These are phyloP conservation scores for Bombus sylvicola DNA, from an alignment of 1,140 invertebrate genomes.

Conservation along the genomic window DNA sequence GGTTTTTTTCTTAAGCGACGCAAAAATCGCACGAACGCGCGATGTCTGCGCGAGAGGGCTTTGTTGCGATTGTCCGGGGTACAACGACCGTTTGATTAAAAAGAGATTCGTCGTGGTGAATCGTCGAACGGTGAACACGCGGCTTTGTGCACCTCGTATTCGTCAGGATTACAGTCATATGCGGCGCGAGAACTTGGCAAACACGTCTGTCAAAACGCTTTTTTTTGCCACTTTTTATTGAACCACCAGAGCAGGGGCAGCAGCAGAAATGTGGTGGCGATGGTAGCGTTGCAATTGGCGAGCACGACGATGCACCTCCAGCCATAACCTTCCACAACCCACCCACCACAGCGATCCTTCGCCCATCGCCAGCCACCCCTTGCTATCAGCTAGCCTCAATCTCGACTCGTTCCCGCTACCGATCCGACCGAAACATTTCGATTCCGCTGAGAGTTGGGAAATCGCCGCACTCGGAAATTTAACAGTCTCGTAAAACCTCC, in stretches of 20 bases:
- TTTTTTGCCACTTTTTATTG: slow-evolving; percentile 54
- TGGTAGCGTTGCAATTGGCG: slow-evolving; percentile 58
- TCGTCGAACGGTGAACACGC: slow-evolving; percentile 47
- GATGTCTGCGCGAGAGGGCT: slow-evolving; percentile 37
- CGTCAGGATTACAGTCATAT: slow-evolving; percentile 68
- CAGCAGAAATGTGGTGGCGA: slow-evolving; percentile 7
- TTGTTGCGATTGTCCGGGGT: slow-evolving; percentile 52
- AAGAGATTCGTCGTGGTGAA: slow-evolving; percentile 63
- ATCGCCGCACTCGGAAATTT: slow-evolving; percentile 38
- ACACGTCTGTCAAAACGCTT: slow-evolving; percentile 70
- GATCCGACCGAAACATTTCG: slow-evolving; percentile 27
- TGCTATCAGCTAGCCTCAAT: slow-evolving; percentile 31
- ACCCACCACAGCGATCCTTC: neutral
- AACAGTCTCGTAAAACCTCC: slow-evolving; percentile 36
- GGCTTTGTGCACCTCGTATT: slow-evolving; percentile 62
- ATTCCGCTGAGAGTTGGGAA: slow-evolving; percentile 20
- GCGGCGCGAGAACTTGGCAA: slow-evolving; percentile 64
- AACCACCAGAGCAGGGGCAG: slow-evolving; percentile 17
- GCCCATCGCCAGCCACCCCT: neutral
- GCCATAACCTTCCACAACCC: neutral
- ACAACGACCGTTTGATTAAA: slow-evolving; percentile 65
- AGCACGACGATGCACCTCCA: slow-evolving; percentile 21
- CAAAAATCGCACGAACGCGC: slow-evolving; percentile 13
- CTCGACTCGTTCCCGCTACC: slow-evolving; percentile 8
- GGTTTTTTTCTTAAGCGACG: slow-evolving; percentile 41